Evolutionary conservation across 2,797 vertebrate species (phyloP), one percentile per base, ranked within the genome.

Genomic region (Pteropus rufus): DNA sequence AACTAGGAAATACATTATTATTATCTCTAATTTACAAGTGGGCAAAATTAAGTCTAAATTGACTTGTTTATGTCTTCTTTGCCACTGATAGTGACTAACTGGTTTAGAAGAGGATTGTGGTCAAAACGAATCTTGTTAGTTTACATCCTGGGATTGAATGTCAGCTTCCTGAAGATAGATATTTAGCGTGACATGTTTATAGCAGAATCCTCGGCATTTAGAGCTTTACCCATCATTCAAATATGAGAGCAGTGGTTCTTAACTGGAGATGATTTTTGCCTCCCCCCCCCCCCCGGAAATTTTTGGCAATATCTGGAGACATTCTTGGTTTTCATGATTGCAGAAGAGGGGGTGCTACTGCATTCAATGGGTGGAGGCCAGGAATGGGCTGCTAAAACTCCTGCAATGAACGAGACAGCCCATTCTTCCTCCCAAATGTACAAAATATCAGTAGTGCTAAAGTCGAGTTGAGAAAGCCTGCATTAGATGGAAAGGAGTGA

Each of bases 381-480:
- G 69, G 8, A 16, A 15, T 36, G 60, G 62, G 9, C 62, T 75
- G 69, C 18, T 65, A 2, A 56, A 39, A 2, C 21, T 34, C 39
- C 11, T 19, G 0, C 10, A 39, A 1, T 46, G 24, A 7, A 3
- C 3, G 3, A 11, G 39, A 31, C 2, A 39, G 70, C 34, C 4
- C n/a, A 3, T 1, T 10, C 4, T 67, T 60, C 39, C 12, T 19
- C 10, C 2, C 31, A 46, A 19, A 54, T n/a, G 36, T 44, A 44
- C 41, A 19, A 7, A 79, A 44, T 49, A 7, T 29, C 14, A 36
- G 0, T 19, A 31, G 23, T 26, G 31, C n/a, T n/a, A 46, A 72
- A 24, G 60, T 19, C 31, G 54, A 62, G 86, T 15, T 41, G 46
- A 56, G 89, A 81, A 64, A 46, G 9, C 65, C 41, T n/a, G 0